Evolutionary conservation across 2,888 invertebrate species (phyloP), one percentile per base, ranked within the genome.

Genomic region (Cataglyphis cursor): DNA sequence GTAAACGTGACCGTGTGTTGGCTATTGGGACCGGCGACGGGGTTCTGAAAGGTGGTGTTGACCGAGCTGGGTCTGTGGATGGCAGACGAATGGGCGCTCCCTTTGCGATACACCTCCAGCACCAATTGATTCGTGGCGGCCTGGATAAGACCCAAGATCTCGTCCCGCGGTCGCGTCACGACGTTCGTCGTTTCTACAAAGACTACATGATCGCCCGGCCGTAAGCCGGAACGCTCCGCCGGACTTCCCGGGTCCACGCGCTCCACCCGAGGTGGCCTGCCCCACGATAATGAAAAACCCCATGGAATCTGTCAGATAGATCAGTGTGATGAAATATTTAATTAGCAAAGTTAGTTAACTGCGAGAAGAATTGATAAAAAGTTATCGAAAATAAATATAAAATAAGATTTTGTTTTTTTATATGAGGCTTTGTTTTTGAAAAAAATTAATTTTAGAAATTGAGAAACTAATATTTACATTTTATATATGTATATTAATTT

Each of bases 251-350:
- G 96, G 84, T 98, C 98, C 18, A 98, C 97, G 83, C 98, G 96
- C 93, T 98, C 98, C 62, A 98, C 97, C 31, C 98, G 96, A 4
- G 98, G 98, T 0, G 98, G 98, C 92, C 97, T 97, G 8, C 98
- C 98, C 98, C 98, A 98, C 0, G 98, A 98, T 75, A 98, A 97
- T 6, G 98, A 98, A 95, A 98, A 98, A 21, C 98, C 98, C 95
- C 95, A 95, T 88, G 95, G 92, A 38, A 94, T 85, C 94, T 95
- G 89, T 15, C 5, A 6, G 5, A 44, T n/a, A 48, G 10, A 44
- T 21, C n/a, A n/a, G 12, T 12, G 12, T 44, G 18, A 54, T 15
- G 18, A 35, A 44, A 38, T 3, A 35, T 82, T 18, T 48, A 9
- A n/a, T 51, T 8, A 28, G 62, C 18, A 3, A 70, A 66, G 24